A percentile compares a stretch with the other conserved stretches of the same genome.
These are phyloP conservation scores for Malthinus flaveolus DNA, from an alignment of 2,888 invertebrate species.

Conservation along the genomic window DNA sequence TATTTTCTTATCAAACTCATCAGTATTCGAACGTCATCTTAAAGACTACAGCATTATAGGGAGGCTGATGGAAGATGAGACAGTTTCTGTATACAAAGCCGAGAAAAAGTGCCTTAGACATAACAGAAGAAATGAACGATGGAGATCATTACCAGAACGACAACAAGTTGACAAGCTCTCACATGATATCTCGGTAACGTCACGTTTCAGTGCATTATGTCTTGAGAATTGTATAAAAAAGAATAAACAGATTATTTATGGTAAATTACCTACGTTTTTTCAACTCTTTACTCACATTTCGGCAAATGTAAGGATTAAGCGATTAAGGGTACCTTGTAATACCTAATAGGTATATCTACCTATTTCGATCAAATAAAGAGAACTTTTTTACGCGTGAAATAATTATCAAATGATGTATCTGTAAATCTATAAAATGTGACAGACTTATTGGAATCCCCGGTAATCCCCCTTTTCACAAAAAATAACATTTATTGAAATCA, in stretches of 20 bases:
- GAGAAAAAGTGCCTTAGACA: conserved; percentile 37
- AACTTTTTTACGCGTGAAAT: too few species aligned
- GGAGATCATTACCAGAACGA: conserved; percentile 40
- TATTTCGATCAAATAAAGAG: too few species aligned
- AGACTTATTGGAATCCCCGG: too few species aligned
- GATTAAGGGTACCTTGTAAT: too few species aligned
- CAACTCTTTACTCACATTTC: too few species aligned
- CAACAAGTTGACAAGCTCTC: conserved; percentile 39
- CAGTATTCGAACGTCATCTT: conserved; percentile 33
- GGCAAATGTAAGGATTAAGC: too few species aligned
- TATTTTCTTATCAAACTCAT: conserved; percentile 28
- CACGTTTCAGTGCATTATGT: conserved; percentile 36
- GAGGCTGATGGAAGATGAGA: conserved; percentile 15
- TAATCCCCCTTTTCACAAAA: too few species aligned
- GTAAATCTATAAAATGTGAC: too few species aligned
- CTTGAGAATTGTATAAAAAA: conserved; percentile 4
- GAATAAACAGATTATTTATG: conserved; percentile 26
- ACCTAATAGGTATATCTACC: too few species aligned
- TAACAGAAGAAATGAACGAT: conserved; percentile 40
- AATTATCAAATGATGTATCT: too few species aligned
- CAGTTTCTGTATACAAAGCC: conserved; percentile 36
- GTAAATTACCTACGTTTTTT: conserved; percentile 23
- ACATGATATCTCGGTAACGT: conserved; percentile 38
- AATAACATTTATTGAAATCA: too few species aligned
- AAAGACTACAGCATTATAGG: neutral